These are phyloP conservation scores for Siniperca undulata DNA, from an alignment of 2,797 vertebrate genomes.

Conservation along the genomic window DNA sequence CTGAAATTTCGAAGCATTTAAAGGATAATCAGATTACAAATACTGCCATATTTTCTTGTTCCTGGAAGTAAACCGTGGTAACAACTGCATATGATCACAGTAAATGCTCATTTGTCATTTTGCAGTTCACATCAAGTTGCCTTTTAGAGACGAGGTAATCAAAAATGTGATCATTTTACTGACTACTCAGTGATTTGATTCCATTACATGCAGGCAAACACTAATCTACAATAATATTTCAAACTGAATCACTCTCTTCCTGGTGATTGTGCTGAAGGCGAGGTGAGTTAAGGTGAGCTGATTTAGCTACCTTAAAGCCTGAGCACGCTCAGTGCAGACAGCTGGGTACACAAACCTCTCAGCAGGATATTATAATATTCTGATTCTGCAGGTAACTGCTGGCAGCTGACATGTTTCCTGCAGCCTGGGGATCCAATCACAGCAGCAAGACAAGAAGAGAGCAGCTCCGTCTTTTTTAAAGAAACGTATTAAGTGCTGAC, in stretches of 20 bases:
- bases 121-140: no score
- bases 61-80: not conserved
- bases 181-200: not conserved
- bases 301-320: not conserved
- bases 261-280: not conserved
- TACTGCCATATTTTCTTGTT: not conserved
- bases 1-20: not conserved
- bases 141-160: not conserved
- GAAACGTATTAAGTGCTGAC: not conserved
- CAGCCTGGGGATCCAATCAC: conserved; percentile 33
- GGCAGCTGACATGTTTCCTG: conserved; percentile 35
- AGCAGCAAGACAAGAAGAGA: conserved; percentile 6
- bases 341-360: not conserved
- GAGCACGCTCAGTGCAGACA: conserved; percentile 2
- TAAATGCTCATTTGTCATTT: not conserved
- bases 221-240: not conserved
- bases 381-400: conserved; percentile 41
- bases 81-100: not conserved
- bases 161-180: not conserved
- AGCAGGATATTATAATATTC: conserved; percentile 23
- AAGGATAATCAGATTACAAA: conserved; percentile 18
- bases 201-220: not conserved
- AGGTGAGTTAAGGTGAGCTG: not conserved
- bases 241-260: not conserved
- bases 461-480: not conserved